Conservation (phyloP, 30 jellyfish, hydroid and myxozoan genomes). For the Aurelia sp. region DNA sequence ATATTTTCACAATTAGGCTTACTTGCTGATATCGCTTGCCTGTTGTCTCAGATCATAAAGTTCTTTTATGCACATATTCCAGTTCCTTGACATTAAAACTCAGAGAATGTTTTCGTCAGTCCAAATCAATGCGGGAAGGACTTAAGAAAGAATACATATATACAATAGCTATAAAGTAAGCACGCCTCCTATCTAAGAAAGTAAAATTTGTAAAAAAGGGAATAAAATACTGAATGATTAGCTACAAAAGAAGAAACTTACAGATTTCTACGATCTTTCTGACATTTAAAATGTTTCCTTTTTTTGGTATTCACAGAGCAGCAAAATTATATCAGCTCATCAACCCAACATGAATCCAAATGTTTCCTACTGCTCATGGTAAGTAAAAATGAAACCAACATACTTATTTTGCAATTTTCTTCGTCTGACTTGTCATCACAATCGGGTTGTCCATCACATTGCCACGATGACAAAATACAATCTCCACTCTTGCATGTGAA, state of each 20-base stretch:
- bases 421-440: slow-evolving; percentile 67
- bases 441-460: slow-evolving; percentile 46
- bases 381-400: background rate
- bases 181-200: background rate
- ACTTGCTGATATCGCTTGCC: too few species aligned
- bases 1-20: too few species aligned
- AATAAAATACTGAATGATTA: too few species aligned
- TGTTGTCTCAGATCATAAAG: too few species aligned
- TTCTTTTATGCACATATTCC: too few species aligned
- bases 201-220: background rate
- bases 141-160: background rate
- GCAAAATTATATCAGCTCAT: background rate
- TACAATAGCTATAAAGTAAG: background rate
- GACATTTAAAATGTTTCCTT: background rate
- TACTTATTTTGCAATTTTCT: slow-evolving; percentile 39
- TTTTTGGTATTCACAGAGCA: background rate
- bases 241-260: background rate
- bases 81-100: too few species aligned
- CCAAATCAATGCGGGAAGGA: too few species aligned
- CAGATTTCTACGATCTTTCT: background rate
- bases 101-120: too few species aligned
- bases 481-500: slow-evolving; percentile 50
- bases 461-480: slow-evolving; percentile 32
- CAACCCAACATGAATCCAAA: background rate
- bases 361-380: too few species aligned